Conservation (phyloP, 2,888 invertebrate genomes). For the Cantharis lateralis region DNA sequence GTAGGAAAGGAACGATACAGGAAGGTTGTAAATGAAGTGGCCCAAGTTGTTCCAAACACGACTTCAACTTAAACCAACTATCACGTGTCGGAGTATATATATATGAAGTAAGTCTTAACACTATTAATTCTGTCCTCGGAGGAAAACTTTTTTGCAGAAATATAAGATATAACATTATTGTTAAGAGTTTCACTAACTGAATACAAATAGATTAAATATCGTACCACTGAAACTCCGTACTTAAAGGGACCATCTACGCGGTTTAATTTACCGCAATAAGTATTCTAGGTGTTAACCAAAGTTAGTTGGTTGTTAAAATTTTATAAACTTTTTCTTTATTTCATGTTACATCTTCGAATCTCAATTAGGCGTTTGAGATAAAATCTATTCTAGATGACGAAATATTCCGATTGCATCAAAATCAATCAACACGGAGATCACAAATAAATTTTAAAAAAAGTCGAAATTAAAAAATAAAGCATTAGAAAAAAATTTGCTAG, state of each 20-base stretch:
- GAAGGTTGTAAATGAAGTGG: constrained; percentile 17
- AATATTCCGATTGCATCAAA: neutral
- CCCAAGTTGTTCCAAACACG: constrained; percentile 18
- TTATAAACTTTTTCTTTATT: neutral
- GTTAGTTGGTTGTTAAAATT: too few relatives aligned
- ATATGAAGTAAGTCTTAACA: constrained; percentile 25
- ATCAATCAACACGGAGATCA: neutral
- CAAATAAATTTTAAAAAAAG: too few relatives aligned
- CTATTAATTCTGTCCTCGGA: constrained; percentile 37
- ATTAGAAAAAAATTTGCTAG: neutral
- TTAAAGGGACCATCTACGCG: neutral
- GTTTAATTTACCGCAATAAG: neutral
- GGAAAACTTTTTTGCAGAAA: constrained; percentile 33
- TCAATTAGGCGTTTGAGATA: neutral
- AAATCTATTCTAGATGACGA: neutral
- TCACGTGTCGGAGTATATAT: constrained; percentile 16
- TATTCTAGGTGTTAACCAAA: too few relatives aligned
- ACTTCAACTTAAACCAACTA: constrained; percentile 14
- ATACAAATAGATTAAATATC: constrained; percentile 20
- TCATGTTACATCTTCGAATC: neutral
- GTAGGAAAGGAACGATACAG: constrained; percentile 19
- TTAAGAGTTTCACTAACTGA: constrained; percentile 27
- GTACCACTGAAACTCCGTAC: neutral
- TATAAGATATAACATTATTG: constrained; percentile 35
- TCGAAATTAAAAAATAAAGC: neutral